Base-by-base conservation (phyloP, 2,797 vertebrate genomes). In the Hyperoplus lanceolatus region DNA sequence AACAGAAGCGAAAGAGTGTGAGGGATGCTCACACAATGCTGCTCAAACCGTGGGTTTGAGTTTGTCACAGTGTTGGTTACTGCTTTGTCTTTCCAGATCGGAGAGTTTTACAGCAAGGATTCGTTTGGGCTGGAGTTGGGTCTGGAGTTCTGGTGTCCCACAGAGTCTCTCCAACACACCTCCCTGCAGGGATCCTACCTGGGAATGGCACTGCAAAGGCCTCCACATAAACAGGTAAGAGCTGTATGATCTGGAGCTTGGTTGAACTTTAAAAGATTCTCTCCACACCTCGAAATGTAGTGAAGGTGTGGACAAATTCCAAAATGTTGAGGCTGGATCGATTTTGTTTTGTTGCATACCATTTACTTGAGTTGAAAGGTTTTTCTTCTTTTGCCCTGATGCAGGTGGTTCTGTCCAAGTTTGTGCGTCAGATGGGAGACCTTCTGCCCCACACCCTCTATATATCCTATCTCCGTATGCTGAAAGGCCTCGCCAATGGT, bases 361-460 rank as follows among this genome's bases (percentile, higher is more conserved):
- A 13, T 51, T 15, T 55, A 8, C 6, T 29, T 67, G 4, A 71
- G 42, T 53, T 78, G 2, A 60, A 46, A 6, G 5, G 0, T 2
- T 58, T 43, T 68, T 15, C 45, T 73, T 41, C 58, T 29, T 1
- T 6, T 62, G 83, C n/a, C 70, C 21, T 79, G n/a, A 89, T 93
- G 50, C 85, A 99, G 98, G 97, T 99, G 90, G 97, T 99, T 85
- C 93, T 99, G 83, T 98, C 98, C 38, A 99, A 99, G 90, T 99
- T 99, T 95, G 98, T 99, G 79, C 97, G 98, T 92, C 98, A 99
- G 94, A 99, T 99, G 98, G 98, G 98, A 76, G 98, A 99, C 89
- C 95, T 99, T 39, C 94, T 99, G 86, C 98, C 98, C 51, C 95
- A 97, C 74, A 98, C 97, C 8, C 96, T 99, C 81, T 99, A 99